These are phyloP conservation scores for Polypterus bichir DNA, from an alignment of 2,113 vertebrate genomes.

Conservation along the genomic window DNA sequence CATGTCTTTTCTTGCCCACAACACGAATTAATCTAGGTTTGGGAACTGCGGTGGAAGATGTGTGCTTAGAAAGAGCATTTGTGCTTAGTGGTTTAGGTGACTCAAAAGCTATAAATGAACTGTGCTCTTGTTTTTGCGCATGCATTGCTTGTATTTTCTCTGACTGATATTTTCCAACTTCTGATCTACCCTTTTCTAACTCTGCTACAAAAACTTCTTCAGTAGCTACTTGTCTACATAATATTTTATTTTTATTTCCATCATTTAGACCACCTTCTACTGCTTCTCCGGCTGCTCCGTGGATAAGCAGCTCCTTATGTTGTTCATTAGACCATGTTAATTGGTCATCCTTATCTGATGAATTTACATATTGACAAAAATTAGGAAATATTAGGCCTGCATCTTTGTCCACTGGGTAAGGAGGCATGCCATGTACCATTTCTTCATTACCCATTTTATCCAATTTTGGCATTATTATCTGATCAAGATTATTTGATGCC, in stretches of 20 bases:
- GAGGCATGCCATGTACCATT: slow-evolving; percentile 37
- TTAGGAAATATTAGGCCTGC: slow-evolving; percentile 31
- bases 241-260: slow-evolving; percentile 46
- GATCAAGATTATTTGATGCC: not conserved
- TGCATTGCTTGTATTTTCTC: slow-evolving; percentile 35
- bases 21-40: slow-evolving; percentile 67
- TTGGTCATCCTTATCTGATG: slow-evolving; percentile 35
- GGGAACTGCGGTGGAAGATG: slow-evolving; percentile 50
- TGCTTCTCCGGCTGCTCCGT: slow-evolving; percentile 18
- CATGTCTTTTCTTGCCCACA: slow-evolving; percentile 60
- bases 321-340: not conserved
- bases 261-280: slow-evolving; percentile 31
- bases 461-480: too few species aligned
- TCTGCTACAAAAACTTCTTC: slow-evolving; percentile 38
- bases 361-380: slow-evolving; percentile 51
- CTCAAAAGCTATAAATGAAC: slow-evolving; percentile 14
- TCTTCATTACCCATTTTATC: slow-evolving; percentile 17
- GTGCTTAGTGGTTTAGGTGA: slow-evolving; percentile 40
- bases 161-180: slow-evolving; percentile 40
- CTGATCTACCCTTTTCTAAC: slow-evolving; percentile 40
- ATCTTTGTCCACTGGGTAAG: slow-evolving; percentile 23
- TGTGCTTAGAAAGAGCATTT: slow-evolving; percentile 33
- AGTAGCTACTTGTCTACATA: slow-evolving; percentile 55
- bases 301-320: slow-evolving; percentile 21
- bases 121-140: slow-evolving; percentile 41